Conservation (phyloP, 2,797 vertebrate genomes). For the Morelia viridis region DNA sequence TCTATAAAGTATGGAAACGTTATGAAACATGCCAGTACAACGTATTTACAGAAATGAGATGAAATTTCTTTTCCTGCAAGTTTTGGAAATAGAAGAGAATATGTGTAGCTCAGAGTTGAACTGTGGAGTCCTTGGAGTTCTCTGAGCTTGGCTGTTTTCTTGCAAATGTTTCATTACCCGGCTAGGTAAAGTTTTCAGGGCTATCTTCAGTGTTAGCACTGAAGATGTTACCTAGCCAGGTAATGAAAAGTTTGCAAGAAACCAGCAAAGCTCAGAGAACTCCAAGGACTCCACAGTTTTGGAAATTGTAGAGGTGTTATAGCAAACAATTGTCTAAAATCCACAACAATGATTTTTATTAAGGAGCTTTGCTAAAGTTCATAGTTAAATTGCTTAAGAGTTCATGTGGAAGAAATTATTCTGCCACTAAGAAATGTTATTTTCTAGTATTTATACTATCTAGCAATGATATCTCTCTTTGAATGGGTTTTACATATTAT, state of each 20-base stretch:
- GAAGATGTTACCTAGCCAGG: too few relatives aligned
- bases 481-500: neutral
- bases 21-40: neutral
- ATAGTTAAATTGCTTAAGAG: neutral
- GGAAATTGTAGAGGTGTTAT: neutral
- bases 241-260: too few relatives aligned
- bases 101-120: too few relatives aligned
- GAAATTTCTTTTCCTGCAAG: neutral
- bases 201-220: too few relatives aligned
- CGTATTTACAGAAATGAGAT: neutral
- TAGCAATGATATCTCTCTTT: neutral
- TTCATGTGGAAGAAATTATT: neutral
- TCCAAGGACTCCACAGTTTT: neutral
- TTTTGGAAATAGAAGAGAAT: neutral
- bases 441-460: neutral
- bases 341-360: neutral
- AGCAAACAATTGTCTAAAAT: neutral
- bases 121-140: too few relatives aligned
- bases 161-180: too few relatives aligned
- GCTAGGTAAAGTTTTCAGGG: too few relatives aligned
- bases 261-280: too few relatives aligned
- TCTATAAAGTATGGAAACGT: neutral
- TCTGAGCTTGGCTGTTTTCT: too few relatives aligned
- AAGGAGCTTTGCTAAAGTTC: neutral
- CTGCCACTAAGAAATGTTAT: neutral